Base-by-base conservation (phyloP, 1,140 invertebrate species). In the Scaptodrosophila lebanonensis region DNA sequence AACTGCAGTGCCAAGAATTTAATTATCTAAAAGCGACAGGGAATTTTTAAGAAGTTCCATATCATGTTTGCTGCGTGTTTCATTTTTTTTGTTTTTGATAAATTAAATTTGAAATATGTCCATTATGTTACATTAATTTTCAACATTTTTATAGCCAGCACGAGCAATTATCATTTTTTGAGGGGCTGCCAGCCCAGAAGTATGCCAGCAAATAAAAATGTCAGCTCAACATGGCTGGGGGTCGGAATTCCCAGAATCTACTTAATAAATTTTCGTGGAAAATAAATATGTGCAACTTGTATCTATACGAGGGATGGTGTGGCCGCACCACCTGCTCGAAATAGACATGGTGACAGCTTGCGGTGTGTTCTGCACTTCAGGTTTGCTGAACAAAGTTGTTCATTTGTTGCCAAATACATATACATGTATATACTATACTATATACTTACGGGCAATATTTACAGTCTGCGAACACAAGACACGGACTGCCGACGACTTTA, bases 361-460 rank as follows among this genome's bases (percentile, higher is more conserved):
- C 6, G n/a, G 33, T 0, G 44, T 62, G 59, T 62, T 50, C 27
- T 58, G 27, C 60, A 39, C 48, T n/a, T n/a, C n/a, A 43, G 69
- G 69, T 59, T 79, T 79, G 65, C 75, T 73, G 75, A 79, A 79
- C 68, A 79, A 79, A 77, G 68, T 79, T 79, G 62, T 39, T 45
- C 53, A 57, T 57, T 62, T 57, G 59, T 50, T 30, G 29, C 6
- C 7, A 20, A 16, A 22, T 25, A 25, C 22, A 25, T 8, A 25
- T 3, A 25, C 3, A 25, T 25, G 8, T 25, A 25, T 25, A 25
- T 8, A 25, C 3, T 25, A 25, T 25, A 25, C 22, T 4, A 25
- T 8, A 25, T 4, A 8, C 8, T 3, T 25, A 8, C 22, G 3
- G 8, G 8, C 22, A 25, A 25, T 25, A 25, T 25, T 25, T 25